phyloP scores from a whole-genome alignment of 30 jellyfish, hydroid and myxozoan species.

The Aurelia aurita complex sp. Pacific region DNA sequence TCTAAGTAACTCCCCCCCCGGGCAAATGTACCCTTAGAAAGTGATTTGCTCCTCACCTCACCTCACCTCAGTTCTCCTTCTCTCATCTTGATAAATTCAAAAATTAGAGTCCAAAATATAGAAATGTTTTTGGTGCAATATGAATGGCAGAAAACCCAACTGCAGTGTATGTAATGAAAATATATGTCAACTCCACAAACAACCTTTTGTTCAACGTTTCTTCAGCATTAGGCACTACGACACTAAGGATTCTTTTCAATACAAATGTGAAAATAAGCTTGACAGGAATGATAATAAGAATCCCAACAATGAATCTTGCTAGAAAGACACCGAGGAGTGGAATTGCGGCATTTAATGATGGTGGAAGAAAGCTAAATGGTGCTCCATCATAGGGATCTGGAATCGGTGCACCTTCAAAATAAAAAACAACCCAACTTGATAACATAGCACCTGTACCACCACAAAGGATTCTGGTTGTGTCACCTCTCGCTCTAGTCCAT shows the following conservation, averaged over 20 bases:
- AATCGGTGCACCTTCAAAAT: slow-evolving; percentile 77
- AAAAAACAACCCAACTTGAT: slow-evolving; percentile 78
- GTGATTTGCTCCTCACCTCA: no score
- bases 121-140: slow-evolving; percentile 85
- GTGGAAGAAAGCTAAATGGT: slow-evolving; percentile 28
- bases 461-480: slow-evolving; percentile 88
- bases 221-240: slow-evolving; percentile 54
- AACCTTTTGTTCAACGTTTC: slow-evolving; percentile 56
- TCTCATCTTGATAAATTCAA: no score
- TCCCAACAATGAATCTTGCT: slow-evolving; percentile 69
- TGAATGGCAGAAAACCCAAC: slow-evolving; percentile 92
- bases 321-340: slow-evolving; percentile 27
- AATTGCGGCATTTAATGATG: slow-evolving; percentile 17
- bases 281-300: slow-evolving; percentile 77
- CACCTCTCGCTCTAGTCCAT: slow-evolving; percentile 95
- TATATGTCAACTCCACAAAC: slow-evolving; percentile 80
- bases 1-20: no score
- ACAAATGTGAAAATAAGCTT: slow-evolving; percentile 64
- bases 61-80: no score
- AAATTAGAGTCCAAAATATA: slow-evolving; percentile 40
- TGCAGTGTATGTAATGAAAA: slow-evolving; percentile 80
- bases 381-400: slow-evolving; percentile 94
- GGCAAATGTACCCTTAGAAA: no score
- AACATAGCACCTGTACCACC: slow-evolving; percentile 95
- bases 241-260: slow-evolving; percentile 35